Percentiles rank a stretch among this genome's conserved stretches.
These are phyloP conservation scores for Pollenia griseotomentosa DNA, from an alignment of 2,888 invertebrate species.

Conservation along the genomic window DNA sequence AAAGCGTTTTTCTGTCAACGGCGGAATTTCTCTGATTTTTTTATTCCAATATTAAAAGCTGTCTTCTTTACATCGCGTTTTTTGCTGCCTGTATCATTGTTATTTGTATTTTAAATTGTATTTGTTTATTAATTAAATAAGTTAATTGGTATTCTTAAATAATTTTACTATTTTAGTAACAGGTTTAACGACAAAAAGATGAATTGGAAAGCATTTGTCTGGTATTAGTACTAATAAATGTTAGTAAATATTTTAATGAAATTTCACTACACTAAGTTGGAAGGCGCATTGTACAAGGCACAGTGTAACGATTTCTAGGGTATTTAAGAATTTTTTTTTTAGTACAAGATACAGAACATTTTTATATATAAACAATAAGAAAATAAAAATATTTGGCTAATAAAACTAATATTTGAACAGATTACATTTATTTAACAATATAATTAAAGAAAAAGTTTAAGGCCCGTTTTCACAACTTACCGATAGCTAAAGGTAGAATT, in stretches of 20 bases:
- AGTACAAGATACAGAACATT: no score
- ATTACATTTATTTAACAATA: no score
- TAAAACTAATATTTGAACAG: no score
- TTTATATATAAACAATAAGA: no score
- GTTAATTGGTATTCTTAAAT: background rate
- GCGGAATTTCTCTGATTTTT: background rate
- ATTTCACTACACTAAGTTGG: background rate
- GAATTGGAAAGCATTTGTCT: conserved; percentile 7
- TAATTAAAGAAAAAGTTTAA: no score
- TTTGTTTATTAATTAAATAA: conserved; percentile 11
- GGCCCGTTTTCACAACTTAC: no score
- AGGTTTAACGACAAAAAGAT: conserved; percentile 1
- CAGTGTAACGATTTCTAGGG: background rate
- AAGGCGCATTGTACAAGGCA: background rate
- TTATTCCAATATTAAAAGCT: background rate
- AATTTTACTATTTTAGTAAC: background rate
- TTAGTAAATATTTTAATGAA: background rate
- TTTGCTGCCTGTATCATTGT: background rate
- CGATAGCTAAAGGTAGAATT: no score
- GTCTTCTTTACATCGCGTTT: background rate
- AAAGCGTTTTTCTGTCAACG: background rate
- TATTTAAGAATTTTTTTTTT: background rate
- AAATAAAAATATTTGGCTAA: no score
- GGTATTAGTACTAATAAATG: background rate
- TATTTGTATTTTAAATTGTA: background rate